phyloP scores from a whole-genome alignment of 30 jellyfish, hydroid and myxozoan species.

The Cassiopea xamachana region DNA sequence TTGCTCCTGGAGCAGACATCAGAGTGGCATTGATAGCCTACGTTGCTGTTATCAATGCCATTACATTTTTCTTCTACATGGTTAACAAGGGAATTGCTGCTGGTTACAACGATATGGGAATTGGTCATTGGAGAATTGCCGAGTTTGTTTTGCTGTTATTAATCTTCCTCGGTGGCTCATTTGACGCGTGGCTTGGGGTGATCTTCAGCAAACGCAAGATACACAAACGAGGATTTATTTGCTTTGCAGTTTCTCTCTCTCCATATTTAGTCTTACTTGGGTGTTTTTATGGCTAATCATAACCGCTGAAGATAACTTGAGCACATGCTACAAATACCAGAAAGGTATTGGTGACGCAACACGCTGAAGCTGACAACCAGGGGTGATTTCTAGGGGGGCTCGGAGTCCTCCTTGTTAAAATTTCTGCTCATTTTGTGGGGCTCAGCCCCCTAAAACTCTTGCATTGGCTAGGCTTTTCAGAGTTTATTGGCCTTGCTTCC shows the following conservation, averaged over 20 bases:
- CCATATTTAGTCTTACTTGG: neutral
- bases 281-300: neutral
- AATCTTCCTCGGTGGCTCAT: conserved; percentile 41
- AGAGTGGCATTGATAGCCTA: conserved; percentile 4
- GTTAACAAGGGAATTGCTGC: neutral
- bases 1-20: conserved; percentile 42
- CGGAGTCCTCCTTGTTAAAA: too few relatives aligned
- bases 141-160: neutral
- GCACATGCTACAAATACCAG: neutral
- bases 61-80: conserved; percentile 22
- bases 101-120: neutral
- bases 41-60: neutral
- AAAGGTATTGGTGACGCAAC: neutral
- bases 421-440: too few relatives aligned
- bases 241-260: neutral
- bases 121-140: conserved; percentile 33
- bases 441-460: too few relatives aligned
- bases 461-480: too few relatives aligned
- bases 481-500: too few relatives aligned
- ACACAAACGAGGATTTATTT: neutral
- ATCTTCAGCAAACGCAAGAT: conserved; percentile 6
- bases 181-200: conserved; percentile 50
- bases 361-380: too few relatives aligned
- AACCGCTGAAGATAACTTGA: neutral
- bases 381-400: too few relatives aligned